phyloP scores from a whole-genome alignment of 2,113 vertebrate species.

The western clawed frog (Xenopus tropicalis) region UCB_Xtro_10.0 CM004451.2:64383501-64384000 shows the following conservation, averaged over 20 bases:
- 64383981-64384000: conserved; percentile 35
- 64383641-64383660: too few relatives aligned
- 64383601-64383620: too few relatives aligned
- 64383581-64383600: too few relatives aligned
- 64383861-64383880: conserved; percentile 42
- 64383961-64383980: conserved; percentile 17
- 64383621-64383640: too few relatives aligned
- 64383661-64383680: too few relatives aligned
- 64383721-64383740: too few relatives aligned
- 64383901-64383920: conserved; percentile 25
- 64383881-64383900: conserved; percentile 42
- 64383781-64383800: background rate
- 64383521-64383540: too few relatives aligned
- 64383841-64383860: conserved; percentile 43
- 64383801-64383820: conserved; percentile 31
- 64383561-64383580: too few relatives aligned
- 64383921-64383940: conserved; percentile 37
- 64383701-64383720: too few relatives aligned
- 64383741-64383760: background rate
- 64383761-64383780: background rate
- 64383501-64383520: too few relatives aligned
- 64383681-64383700: too few relatives aligned
- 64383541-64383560: too few relatives aligned
- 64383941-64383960: background rate
- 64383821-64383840: conserved; percentile 43